Conservation (phyloP, 2,797 vertebrate genomes). For the Fratercula arctica region DNA sequence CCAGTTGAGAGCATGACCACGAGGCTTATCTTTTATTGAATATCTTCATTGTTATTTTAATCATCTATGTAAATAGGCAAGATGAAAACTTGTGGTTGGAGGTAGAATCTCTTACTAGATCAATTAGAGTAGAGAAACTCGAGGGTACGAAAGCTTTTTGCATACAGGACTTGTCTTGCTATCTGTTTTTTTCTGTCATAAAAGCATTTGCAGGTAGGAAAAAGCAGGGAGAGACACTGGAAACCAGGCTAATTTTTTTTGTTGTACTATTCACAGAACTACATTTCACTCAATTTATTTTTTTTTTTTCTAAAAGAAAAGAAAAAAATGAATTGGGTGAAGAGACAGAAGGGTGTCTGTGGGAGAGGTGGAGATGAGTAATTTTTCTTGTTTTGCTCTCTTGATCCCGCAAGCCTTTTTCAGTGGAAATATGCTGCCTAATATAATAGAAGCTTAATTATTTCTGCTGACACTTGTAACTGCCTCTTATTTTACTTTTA, state of each 20-base stretch:
- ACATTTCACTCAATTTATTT: background rate
- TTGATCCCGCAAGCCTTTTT: background rate
- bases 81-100: background rate
- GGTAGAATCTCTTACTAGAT: background rate
- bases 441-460: background rate
- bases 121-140: background rate
- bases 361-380: background rate
- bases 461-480: background rate
- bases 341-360: background rate
- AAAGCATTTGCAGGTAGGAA: background rate
- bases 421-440: background rate
- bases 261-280: background rate
- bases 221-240: background rate
- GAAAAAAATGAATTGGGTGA: background rate
- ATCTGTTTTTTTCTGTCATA: background rate
- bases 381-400: slow-evolving; percentile 29
- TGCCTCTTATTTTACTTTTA: background rate
- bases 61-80: background rate
- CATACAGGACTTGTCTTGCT: background rate
- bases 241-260: background rate
- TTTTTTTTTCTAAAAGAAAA: background rate
- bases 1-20: background rate
- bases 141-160: background rate
- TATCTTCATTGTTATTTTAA: background rate
- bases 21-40: background rate